Evolutionary conservation across 2,888 invertebrate genomes (phyloP).

Genomic region (Gymnoscelis rufifasciata): DNA sequence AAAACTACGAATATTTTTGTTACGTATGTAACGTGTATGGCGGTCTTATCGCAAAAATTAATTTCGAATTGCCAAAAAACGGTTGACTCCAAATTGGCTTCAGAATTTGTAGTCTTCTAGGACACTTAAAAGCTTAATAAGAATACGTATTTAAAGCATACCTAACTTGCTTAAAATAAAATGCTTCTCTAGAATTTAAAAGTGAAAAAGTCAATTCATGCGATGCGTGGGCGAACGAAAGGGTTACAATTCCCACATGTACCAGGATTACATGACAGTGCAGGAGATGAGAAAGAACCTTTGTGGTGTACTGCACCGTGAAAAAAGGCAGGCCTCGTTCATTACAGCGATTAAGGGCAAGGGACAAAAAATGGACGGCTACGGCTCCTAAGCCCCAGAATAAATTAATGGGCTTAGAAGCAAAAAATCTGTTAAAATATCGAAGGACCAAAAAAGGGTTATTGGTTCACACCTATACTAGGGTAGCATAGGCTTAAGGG

Average conservation of each 20-base stretch:
- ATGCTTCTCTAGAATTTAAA: no score
- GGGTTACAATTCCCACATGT: conserved; percentile 34
- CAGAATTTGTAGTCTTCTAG: no score
- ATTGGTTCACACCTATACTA: conserved; percentile 39
- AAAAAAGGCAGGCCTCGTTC: conserved; percentile 6
- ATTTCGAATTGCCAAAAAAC: no score
- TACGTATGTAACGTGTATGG: no score
- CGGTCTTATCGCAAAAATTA: no score
- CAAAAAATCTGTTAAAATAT: conserved; percentile 23
- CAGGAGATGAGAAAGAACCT: conserved; percentile 19
- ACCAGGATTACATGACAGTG: conserved; percentile 33
- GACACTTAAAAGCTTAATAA: no score
- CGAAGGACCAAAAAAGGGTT: conserved; percentile 20
- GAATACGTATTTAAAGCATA: no score
- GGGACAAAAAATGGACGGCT: conserved; percentile 18
- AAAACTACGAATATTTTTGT: no score
- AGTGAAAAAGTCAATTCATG: no score
- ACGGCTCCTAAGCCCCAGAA: conserved; percentile 12
- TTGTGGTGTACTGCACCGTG: conserved; percentile 3
- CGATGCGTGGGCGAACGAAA: conserved; percentile 10
- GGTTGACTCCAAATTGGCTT: no score
- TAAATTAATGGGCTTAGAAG: conserved; percentile 12
- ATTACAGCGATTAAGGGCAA: background rate
- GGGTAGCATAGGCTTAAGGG: conserved; percentile 26
- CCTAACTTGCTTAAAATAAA: no score